Base-by-base conservation (phyloP, 2,797 vertebrate genomes). In the Halcyon chelicuti region DNA sequence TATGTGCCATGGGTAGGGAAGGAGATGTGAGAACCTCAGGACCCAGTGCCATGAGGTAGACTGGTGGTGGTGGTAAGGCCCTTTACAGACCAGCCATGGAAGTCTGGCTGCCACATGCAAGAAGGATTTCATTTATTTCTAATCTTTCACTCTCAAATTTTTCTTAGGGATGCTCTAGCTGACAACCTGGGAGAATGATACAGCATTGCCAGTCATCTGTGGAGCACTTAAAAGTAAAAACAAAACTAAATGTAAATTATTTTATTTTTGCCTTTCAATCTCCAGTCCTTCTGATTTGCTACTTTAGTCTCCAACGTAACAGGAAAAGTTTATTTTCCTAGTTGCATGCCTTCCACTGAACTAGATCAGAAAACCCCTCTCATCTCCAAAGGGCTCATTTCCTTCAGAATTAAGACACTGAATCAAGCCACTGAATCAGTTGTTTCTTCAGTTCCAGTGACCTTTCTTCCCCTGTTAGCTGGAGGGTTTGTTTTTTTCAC, bases 351-450 rank as follows among this genome's bases (percentile, higher is more conserved):
- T 96, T 95, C 51, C 73, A 67, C 76, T 87, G 78, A 96, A 87
- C 42, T 61, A 88, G 77, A 96, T 90, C 84, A 96, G 84, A 92
- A 94, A 96, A 82, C 29, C 40, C n/a, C 44, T 95, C 94, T 95
- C 91, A 79, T 91, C 87, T 95, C 88, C 84, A 90, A 96, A 97
- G 63, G 82, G 68, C 76, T 92, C 47, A 96, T 95, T 97, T 96
- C 93, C 95, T 96, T 86, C 83, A 90, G 87, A 96, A 95, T 88
- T 88, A 90, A 93, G 86, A 93, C 88, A 90, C 61, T 33, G 78
- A 95, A 44, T 89, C 94, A 87, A 93, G 86, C 92, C 88, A 90
- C 61, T 33, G 78, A 94, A 44, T 89, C 94, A 85, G 93, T 95
- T 95, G 86, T 94, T 96, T 89, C 95, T 93, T 85, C 61, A 62